phyloP scores from a whole-genome alignment of 1,140 invertebrate genomes.

The Drosophila obscura region DNA sequence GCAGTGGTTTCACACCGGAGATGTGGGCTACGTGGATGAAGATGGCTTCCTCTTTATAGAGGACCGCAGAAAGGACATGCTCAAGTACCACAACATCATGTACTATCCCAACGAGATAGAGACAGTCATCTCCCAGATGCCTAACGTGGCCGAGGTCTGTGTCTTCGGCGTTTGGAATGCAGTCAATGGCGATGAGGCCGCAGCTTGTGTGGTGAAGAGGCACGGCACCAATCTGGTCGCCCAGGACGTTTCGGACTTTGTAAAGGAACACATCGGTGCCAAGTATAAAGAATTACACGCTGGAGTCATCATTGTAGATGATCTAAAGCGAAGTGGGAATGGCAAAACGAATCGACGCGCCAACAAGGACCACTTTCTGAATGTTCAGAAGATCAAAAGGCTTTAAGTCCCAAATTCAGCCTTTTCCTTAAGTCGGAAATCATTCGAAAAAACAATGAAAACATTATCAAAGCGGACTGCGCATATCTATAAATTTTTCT shows the following conservation, averaged over 20 bases:
- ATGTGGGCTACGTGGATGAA: constrained; percentile 86
- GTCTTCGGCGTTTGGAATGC: constrained; percentile 63
- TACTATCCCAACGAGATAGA: constrained; percentile 75
- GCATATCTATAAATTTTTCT: no score
- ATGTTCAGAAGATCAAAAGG: neutral
- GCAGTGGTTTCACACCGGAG: constrained; percentile 88
- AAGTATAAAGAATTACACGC: constrained; percentile 33
- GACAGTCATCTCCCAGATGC: constrained; percentile 47
- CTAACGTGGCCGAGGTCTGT: constrained; percentile 60
- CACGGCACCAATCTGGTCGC: constrained; percentile 10
- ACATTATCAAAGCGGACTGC: no score
- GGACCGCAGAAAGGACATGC: constrained; percentile 87
- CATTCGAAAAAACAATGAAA: no score
- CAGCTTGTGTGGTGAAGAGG: constrained; percentile 56
- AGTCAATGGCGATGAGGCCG: constrained; percentile 51
- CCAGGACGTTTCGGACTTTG: constrained; percentile 26
- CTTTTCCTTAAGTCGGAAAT: no score
- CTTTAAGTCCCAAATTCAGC: no score
- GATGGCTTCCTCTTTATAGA: constrained; percentile 85
- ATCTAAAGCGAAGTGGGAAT: constrained; percentile 24
- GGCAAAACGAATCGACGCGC: constrained; percentile 32
- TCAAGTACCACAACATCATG: constrained; percentile 77
- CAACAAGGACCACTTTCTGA: constrained; percentile 24
- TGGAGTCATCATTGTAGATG: constrained; percentile 24
- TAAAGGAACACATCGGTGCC: constrained; percentile 10